These are phyloP conservation scores for Notodonta ziczac DNA, from an alignment of 2,888 invertebrate species.

Conservation along the genomic window DNA sequence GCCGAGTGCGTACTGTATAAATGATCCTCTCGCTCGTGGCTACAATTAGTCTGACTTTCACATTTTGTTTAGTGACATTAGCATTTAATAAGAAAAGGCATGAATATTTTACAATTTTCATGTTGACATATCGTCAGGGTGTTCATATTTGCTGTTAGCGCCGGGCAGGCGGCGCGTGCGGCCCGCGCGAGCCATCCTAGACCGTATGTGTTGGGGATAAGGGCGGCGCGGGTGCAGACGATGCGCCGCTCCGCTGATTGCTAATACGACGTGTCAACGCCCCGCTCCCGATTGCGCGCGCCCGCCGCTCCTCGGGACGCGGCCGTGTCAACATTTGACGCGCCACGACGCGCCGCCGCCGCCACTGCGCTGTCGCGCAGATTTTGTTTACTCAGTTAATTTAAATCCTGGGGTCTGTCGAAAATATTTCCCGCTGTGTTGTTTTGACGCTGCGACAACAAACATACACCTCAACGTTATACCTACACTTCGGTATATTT, in stretches of 20 bases:
- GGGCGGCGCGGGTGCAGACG: background rate
- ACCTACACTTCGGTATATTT: too few relatives aligned
- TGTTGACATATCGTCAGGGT: background rate
- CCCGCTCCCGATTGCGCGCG: background rate
- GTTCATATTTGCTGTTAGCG: constrained; percentile 5
- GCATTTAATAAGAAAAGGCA: too few relatives aligned
- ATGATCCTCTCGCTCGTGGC: too few relatives aligned
- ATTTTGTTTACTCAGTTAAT: constrained; percentile 1
- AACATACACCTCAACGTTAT: background rate
- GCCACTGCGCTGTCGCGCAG: background rate
- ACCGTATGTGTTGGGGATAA: too few relatives aligned
- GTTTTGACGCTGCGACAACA: background rate
- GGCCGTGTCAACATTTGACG: background rate
- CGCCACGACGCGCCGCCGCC: background rate
- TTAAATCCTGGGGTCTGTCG: background rate
- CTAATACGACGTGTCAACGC: constrained; percentile 34
- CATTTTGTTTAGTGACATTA: too few relatives aligned
- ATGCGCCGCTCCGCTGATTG: constrained; percentile 29
- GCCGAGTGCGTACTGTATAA: too few relatives aligned
- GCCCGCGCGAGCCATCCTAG: too few relatives aligned
- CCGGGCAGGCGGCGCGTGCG: background rate
- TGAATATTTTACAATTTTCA: background rate
- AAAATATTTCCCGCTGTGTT: background rate
- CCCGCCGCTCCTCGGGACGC: background rate
- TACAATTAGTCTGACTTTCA: too few relatives aligned